Conservation (phyloP, 2,888 invertebrate species). For the Thelaira solivaga region DNA sequence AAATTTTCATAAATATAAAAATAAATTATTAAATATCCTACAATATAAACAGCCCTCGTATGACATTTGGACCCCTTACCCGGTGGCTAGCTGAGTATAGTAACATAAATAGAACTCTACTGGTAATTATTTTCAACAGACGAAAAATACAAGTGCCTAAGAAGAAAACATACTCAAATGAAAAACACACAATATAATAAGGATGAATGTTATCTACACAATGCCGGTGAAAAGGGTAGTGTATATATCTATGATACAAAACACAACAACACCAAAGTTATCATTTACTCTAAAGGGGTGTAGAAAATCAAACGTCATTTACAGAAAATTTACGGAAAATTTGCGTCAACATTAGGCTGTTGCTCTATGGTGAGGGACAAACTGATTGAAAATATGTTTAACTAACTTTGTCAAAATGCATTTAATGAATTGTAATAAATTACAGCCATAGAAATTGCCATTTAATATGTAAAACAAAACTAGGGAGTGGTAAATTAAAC, state of each 20-base stretch:
- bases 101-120: too few species aligned
- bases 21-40: too few species aligned
- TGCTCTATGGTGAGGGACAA: not conserved
- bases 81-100: too few species aligned
- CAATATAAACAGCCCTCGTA: too few species aligned
- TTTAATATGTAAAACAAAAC: not conserved
- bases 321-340: not conserved
- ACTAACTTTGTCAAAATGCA: not conserved
- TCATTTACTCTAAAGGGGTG: conserved; percentile 19
- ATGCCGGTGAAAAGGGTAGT: not conserved
- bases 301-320: conserved; percentile 13
- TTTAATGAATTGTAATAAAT: not conserved
- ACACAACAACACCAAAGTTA: not conserved
- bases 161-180: not conserved
- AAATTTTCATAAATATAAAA: too few species aligned
- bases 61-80: too few species aligned
- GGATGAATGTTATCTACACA: not conserved
- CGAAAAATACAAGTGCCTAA: not conserved
- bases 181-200: not conserved
- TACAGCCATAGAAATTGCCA: not conserved
- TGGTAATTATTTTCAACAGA: conserved; percentile 6
- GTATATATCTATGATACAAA: not conserved
- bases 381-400: not conserved
- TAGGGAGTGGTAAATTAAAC: conserved; percentile 52
- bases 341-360: not conserved